Percentiles rank a stretch among this genome's conserved stretches.
These are phyloP conservation scores for Yponomeuta plumbellus DNA, from an alignment of 2,888 invertebrate genomes.

Conservation along the genomic window DNA sequence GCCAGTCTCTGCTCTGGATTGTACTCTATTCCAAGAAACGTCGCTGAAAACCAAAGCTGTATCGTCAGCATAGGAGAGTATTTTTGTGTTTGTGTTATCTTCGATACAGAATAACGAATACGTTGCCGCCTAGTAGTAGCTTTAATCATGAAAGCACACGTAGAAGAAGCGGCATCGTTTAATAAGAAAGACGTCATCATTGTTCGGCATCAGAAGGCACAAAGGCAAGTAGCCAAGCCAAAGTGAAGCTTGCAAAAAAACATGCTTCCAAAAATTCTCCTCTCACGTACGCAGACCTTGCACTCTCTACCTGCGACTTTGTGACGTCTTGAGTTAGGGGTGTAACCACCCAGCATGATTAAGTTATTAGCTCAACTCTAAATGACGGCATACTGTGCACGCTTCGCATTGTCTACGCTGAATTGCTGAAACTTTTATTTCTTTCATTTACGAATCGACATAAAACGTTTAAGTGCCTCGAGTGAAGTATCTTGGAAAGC, in stretches of 20 bases:
- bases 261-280: constrained; percentile 53
- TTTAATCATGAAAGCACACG: constrained; percentile 20
- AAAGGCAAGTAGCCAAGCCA: constrained; percentile 42
- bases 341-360: constrained; percentile 28
- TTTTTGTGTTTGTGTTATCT: too few species aligned
- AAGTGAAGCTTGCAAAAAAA: constrained; percentile 44
- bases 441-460: constrained; percentile 3
- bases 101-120: too few species aligned
- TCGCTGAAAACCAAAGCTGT: too few species aligned
- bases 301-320: constrained; percentile 70
- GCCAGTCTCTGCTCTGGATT: too few species aligned
- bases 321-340: constrained; percentile 69
- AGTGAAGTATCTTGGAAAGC: constrained; percentile 18
- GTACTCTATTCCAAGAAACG: too few species aligned
- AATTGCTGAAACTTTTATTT: neutral
- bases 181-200: constrained; percentile 52
- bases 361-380: neutral
- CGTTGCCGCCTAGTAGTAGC: neutral
- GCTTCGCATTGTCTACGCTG: neutral
- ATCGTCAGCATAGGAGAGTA: too few species aligned
- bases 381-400: neutral
- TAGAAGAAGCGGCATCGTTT: constrained; percentile 20
- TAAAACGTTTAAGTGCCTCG: neutral
- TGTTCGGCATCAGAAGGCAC: constrained; percentile 29
- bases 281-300: constrained; percentile 55